Evolutionary conservation across 1,140 invertebrate genomes (phyloP), one percentile per base, ranked within the genome.

Genomic region (Aphis gossypii): DNA sequence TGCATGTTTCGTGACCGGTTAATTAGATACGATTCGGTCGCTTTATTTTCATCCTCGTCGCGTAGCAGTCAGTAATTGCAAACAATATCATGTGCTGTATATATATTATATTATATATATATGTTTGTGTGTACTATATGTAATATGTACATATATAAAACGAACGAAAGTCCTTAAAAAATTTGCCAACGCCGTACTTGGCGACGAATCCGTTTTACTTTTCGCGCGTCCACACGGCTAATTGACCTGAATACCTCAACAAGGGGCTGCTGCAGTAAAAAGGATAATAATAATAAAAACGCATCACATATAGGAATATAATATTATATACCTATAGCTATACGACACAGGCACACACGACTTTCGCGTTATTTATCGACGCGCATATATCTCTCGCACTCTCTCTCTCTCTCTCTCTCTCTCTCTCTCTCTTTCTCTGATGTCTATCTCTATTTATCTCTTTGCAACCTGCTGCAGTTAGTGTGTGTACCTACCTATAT

Each of bases 211-310:
- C 41, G 46, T 92, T 92, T 82, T 83, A 92, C 91, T 92, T 92
- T 92, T 92, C 44, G 18, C 88, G 87, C 48, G 35, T 54, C 84
- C 84, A n/a, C 18, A 6, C 35, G 48, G 35, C 91, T 92, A 92
- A 92, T 92, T 92, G 91, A 92, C 91, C 91, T 92, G 35, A 92
- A 92, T 92, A 92, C 91, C 91, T 25, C 90, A 48, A 89, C 88
- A 5, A 82, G 76, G 91, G 91, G 46, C 56, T 91, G 56, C 7
- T 76, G 38, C 48, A 25, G 38, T 44, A 48, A 91, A 76, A 91
- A 41, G 41, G 82, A 48, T 30, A 30, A 60, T 60, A 90, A 56
- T 90, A 54, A 89, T 35, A 89, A 68, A 30, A 90, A 91, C 30
- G 38, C 23, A 46, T 46, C 41, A 9, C n/a, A 91, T 91, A 44